These are phyloP conservation scores for Zenarchopterus dispar DNA, from an alignment of 2,797 vertebrate genomes.

Conservation along the genomic window DNA sequence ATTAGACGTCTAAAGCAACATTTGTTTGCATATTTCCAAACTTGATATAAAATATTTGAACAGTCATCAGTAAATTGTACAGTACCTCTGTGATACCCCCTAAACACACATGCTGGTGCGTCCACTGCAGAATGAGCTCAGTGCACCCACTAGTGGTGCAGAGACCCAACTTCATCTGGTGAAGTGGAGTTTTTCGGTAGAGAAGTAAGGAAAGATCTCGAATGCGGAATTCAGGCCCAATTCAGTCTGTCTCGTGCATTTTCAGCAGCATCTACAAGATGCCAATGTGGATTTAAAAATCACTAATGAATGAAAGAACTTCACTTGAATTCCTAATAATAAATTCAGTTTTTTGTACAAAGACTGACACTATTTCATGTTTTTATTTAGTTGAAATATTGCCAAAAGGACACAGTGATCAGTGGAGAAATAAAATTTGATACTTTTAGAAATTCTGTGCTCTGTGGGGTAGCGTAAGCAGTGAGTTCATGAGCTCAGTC, in stretches of 20 bases:
- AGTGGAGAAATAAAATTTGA: too few relatives aligned
- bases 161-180: conserved; percentile 28
- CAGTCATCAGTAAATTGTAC: background rate
- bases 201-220: background rate
- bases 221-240: background rate
- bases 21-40: too few relatives aligned
- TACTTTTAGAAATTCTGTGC: background rate
- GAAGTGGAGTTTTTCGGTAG: background rate
- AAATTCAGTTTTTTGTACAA: background rate
- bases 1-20: too few relatives aligned
- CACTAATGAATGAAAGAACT: too few relatives aligned
- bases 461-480: conserved; percentile 2
- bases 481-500: conserved; percentile 7
- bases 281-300: too few relatives aligned
- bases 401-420: background rate
- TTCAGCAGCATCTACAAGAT: too few relatives aligned
- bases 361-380: background rate
- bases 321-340: background rate
- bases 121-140: conserved; percentile 33
- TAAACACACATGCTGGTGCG: background rate
- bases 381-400: background rate
- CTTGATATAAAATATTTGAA: too few relatives aligned
- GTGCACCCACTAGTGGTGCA: conserved; percentile 80
- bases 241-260: background rate
- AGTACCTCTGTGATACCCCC: background rate